Base-by-base conservation (phyloP, 2,113 vertebrate genomes). In the Cnemophilus loriae region DNA sequence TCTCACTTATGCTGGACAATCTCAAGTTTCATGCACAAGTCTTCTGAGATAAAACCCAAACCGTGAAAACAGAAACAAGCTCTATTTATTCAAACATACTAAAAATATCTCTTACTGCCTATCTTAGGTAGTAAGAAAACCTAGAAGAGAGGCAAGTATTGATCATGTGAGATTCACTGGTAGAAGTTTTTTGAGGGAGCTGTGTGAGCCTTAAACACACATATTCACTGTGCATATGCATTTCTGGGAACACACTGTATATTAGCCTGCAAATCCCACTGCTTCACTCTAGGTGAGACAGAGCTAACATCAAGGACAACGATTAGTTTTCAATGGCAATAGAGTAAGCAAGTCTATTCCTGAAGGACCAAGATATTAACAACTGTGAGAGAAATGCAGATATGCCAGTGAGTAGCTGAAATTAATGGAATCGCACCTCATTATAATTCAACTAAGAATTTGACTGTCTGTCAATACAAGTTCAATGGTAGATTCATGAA, bases 141-240 rank as follows among this genome's bases (percentile, higher is more conserved):
- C 41, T 73, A 35, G 16, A 81, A 46, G 53, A 86, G 33, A 84
- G 15, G 47, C 24, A 84, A 70, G 24, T 52, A 50, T 52, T 77
- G 30, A 77, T 74, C 76, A 47, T 10, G 6, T 47, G 16, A 52
- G 44, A 67, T 37, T n/a, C 47, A 56, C 7, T n/a, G 11, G 17
- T 44, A 74, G 41, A 71, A 71, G 15, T 11, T 59, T 76, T 86
- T 74, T 68, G 24, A 60, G 32, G 55, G 47, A 79, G 32, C 16
- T 61, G 4, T 32, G 15, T 61, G n/a, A 92, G 55, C 37, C 71
- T 88, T 67, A 47, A 33, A 63, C 11, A 55, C 11, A 26, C 17
- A 19, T 53, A 65, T 24, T 77, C 24, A 60, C 39, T 2, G 2
- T 0, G 1, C 0, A 0, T 17, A 52, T 37, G 22, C 26, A 56